Evolutionary conservation across 2,888 invertebrate genomes (phyloP).

Genomic region (Agonopterix arenella): DNA sequence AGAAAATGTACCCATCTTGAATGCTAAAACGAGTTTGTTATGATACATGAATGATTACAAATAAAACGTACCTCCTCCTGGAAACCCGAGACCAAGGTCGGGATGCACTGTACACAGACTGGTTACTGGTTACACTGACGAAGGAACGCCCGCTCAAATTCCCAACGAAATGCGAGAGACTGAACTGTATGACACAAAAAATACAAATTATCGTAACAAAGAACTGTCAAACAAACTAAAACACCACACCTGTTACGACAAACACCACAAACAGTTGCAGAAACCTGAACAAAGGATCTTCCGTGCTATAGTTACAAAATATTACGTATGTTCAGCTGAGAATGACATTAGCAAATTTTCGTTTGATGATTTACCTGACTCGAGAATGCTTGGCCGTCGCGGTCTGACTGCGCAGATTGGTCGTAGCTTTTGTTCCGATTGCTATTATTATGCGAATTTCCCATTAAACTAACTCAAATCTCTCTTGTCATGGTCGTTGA

Average conservation of each 20-base stretch:
- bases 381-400: slow-evolving; percentile 59
- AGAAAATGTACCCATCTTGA: neutral
- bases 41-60: neutral
- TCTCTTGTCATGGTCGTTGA: slow-evolving; percentile 18
- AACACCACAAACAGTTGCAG: slow-evolving; percentile 24
- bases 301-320: slow-evolving; percentile 26
- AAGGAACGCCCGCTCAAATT: slow-evolving; percentile 79
- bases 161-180: slow-evolving; percentile 75
- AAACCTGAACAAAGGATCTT: slow-evolving; percentile 39
- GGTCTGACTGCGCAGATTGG: slow-evolving; percentile 42
- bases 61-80: slow-evolving; percentile 74
- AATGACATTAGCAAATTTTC: slow-evolving; percentile 75
- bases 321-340: slow-evolving; percentile 71
- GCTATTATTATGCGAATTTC: slow-evolving; percentile 61
- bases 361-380: slow-evolving; percentile 66
- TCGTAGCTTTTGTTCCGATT: slow-evolving; percentile 44
- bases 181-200: slow-evolving; percentile 71
- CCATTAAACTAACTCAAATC: slow-evolving; percentile 55
- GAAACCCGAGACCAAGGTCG: slow-evolving; percentile 82
- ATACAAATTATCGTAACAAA: slow-evolving; percentile 34
- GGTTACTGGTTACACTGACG: slow-evolving; percentile 76
- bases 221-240: slow-evolving; percentile 22
- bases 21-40: neutral
- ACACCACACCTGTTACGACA: neutral
- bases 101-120: slow-evolving; percentile 77